phyloP scores from a whole-genome alignment of 2,888 invertebrate genomes.

The Eupithecia subumbrata region DNA sequence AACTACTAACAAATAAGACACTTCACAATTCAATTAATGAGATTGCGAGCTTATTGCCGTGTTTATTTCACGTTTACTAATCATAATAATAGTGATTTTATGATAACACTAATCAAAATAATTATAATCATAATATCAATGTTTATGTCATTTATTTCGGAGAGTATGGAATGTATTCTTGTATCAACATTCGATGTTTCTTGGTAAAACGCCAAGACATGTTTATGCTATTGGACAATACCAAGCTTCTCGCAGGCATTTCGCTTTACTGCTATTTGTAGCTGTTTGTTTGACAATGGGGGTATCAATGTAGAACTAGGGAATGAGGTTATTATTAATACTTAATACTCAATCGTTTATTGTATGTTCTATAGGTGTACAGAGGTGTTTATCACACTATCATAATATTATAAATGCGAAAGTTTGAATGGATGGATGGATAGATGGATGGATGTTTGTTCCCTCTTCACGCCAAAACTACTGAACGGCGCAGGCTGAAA shows the following conservation, averaged over 20 bases:
- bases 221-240: neutral
- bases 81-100: neutral
- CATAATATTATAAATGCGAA: no score
- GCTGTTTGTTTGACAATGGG: neutral
- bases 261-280: neutral
- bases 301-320: neutral
- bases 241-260: neutral
- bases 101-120: neutral
- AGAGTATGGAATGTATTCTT: neutral
- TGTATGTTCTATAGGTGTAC: no score
- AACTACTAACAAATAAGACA: no score
- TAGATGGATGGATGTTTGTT: no score
- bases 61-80: neutral
- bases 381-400: no score
- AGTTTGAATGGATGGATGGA: no score
- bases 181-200: slow-evolving; percentile 13
- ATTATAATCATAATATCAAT: neutral
- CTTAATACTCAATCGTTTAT: no score
- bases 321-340: neutral
- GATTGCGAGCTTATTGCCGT: neutral
- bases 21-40: neutral
- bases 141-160: neutral
- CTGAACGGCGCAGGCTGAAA: no score
- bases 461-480: no score
- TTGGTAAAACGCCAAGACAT: slow-evolving; percentile 3